Percentiles rank a stretch among this genome's conserved stretches.
Conservation (phyloP, 2,888 invertebrate species). For the Parnassius glacialis region DNA sequence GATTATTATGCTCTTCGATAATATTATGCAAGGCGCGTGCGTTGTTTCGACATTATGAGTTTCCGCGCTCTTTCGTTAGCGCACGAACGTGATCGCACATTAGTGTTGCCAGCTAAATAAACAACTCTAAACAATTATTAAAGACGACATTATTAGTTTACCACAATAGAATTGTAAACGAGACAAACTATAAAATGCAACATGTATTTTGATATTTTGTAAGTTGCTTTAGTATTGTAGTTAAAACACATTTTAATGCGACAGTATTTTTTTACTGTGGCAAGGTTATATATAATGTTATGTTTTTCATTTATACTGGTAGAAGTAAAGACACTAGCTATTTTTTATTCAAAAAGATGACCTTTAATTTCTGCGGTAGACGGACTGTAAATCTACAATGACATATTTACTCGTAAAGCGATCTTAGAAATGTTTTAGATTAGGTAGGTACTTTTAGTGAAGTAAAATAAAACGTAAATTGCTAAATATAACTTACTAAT, state of each 20-base stretch:
- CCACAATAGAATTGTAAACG: slow-evolving; percentile 11
- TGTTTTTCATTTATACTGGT: too few relatives aligned
- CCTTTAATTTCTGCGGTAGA: too few relatives aligned
- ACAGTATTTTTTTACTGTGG: too few relatives aligned
- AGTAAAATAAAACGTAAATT: background rate
- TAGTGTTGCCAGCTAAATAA: slow-evolving; percentile 57
- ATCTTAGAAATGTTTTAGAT: too few relatives aligned
- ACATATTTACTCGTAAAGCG: too few relatives aligned
- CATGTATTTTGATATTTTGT: background rate
- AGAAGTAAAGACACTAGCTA: too few relatives aligned
- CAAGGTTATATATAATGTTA: too few relatives aligned
- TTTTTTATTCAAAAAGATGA: too few relatives aligned
- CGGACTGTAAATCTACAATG: too few relatives aligned
- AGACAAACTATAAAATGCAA: slow-evolving; percentile 6
- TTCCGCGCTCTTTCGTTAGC: slow-evolving; percentile 40
- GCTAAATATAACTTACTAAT: background rate
- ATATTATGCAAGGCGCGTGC: slow-evolving; percentile 44
- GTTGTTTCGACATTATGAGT: slow-evolving; percentile 29
- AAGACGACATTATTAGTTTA: slow-evolving; percentile 20
- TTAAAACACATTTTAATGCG: background rate
- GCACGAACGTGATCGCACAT: slow-evolving; percentile 64
- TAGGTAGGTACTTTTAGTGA: too few relatives aligned
- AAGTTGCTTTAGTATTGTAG: slow-evolving; percentile 7
- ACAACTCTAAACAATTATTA: slow-evolving; percentile 41
- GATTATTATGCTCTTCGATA: too few relatives aligned